Base-by-base conservation (phyloP, 2,888 invertebrate species). In the Drosophila limbata region DNA sequence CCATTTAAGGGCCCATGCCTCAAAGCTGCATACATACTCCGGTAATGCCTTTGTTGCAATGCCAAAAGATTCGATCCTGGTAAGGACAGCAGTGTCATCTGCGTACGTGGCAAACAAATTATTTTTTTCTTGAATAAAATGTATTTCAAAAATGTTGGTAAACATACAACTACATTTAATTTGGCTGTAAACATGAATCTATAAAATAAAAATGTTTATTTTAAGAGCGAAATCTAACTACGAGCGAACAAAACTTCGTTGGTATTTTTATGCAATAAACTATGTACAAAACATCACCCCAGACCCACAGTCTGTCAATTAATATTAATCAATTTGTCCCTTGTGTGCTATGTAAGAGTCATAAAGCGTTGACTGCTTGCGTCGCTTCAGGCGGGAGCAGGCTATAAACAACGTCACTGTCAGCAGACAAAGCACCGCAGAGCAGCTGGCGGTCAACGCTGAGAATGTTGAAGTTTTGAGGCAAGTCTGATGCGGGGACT, bases 331-430 rank as follows among this genome's bases (percentile, higher is more conserved):
- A 39, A 95, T 95, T 81, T 95, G 93, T 69, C 95, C 95, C 85
- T 95, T 95, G 73, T 95, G 95, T 25, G 94, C 95, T 25, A 95
- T 94, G 77, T 95, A 95, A 0, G 94, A 93, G 73, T 93, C 92
- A 50, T 93, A 93, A 0, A 94, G 92, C 5, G 93, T 91, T 2
- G 89, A 86, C 62, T 92, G 92, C 25, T 92, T 92, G 19, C 94
- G 93, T 75, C 95, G 94, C 73, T 96, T 94, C 92, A 97, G 94
- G 72, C 96, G 95, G 13, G 96, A 94, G 88, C 97, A 97, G 65
- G 96, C 95, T 0, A 96, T 95, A 77, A 96, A 93, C 25, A 97
- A 93, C 0, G 96, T 95, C 9, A 95, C 96, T 0, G 95, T 94
- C 66, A 97, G 93, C 51, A 96, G 94, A 45, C 96, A 96, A 70